Percentiles rank a stretch among this genome's conserved stretches.
phyloP scores from a whole-genome alignment of 37 sponge, comb jelly and placozoan genomes.

The Bolinopsis microptera region DNA sequence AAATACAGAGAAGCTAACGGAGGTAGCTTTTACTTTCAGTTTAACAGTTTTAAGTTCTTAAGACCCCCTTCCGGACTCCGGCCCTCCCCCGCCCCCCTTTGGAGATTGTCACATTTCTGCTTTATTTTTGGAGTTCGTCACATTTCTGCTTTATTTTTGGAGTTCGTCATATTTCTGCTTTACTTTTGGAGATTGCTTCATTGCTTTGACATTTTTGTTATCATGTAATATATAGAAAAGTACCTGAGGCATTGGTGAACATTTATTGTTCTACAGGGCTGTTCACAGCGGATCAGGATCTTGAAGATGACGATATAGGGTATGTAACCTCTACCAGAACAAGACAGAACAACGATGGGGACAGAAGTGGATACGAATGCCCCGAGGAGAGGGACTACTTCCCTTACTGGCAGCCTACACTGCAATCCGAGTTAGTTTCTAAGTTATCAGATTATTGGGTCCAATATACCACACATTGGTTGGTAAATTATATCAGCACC shows the following conservation, averaged over 20 bases:
- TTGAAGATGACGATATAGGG: constrained; percentile 71
- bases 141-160: background rate
- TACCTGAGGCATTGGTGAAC: too few relatives aligned
- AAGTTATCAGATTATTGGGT: background rate
- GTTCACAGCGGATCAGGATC: constrained; percentile 95
- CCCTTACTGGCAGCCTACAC: constrained; percentile 98
- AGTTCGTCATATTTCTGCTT: too few relatives aligned
- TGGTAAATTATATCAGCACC: too few relatives aligned
- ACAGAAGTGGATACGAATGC: constrained; percentile 95
- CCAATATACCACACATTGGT: too few relatives aligned
- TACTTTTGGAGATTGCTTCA: too few relatives aligned
- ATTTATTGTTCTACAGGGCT: too few relatives aligned
- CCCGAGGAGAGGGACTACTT: constrained; percentile 99
- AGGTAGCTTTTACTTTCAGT: background rate
- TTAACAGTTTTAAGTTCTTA: too few relatives aligned
- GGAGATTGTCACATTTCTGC: background rate
- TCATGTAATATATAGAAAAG: too few relatives aligned
- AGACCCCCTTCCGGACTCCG: too few relatives aligned
- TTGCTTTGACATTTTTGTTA: too few relatives aligned
- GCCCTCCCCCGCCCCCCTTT: too few relatives aligned
- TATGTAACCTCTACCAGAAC: constrained; percentile 81
- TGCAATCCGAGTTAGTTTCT: background rate
- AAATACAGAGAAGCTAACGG: constrained; percentile 54
- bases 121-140: background rate
- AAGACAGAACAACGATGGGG: constrained; percentile 95